Percentiles rank a stretch among this genome's conserved stretches.
phyloP scores from a whole-genome alignment of 1,140 invertebrate species.

The Andricus grossulariae region DNA sequence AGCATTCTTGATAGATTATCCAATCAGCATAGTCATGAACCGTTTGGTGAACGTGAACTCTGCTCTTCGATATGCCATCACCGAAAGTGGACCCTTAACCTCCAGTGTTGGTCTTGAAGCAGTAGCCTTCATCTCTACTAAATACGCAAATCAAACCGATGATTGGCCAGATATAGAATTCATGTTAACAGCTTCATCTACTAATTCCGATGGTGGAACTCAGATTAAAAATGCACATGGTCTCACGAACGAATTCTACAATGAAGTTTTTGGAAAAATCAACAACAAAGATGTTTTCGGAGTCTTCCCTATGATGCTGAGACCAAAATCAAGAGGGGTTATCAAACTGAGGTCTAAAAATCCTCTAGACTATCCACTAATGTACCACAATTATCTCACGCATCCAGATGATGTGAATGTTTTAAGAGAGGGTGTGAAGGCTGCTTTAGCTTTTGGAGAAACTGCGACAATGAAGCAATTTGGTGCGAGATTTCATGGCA shows the following conservation, averaged over 20 bases:
- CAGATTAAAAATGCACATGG: slow-evolving; percentile 87
- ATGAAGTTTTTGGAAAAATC: slow-evolving; percentile 83
- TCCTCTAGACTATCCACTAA: slow-evolving; percentile 88
- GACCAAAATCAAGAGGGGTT: slow-evolving; percentile 89
- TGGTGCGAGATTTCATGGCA: slow-evolving; percentile 84
- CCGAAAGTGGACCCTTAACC: slow-evolving; percentile 88
- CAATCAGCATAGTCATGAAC: slow-evolving; percentile 85
- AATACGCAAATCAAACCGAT: slow-evolving; percentile 87
- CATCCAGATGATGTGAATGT: slow-evolving; percentile 87
- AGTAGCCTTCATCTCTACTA: slow-evolving; percentile 90
- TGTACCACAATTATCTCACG: slow-evolving; percentile 93
- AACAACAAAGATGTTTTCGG: slow-evolving; percentile 86
- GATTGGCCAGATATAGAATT: slow-evolving; percentile 95
- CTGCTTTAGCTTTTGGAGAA: slow-evolving; percentile 86
- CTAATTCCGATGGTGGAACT: slow-evolving; percentile 85
- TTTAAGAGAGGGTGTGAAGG: slow-evolving; percentile 89
- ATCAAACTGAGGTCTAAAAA: slow-evolving; percentile 86
- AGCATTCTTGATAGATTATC: slow-evolving; percentile 87
- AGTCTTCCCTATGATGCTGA: slow-evolving; percentile 90
- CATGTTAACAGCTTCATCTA: slow-evolving; percentile 89
- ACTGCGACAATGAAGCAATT: slow-evolving; percentile 84
- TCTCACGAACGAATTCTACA: slow-evolving; percentile 86
- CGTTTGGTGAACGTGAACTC: slow-evolving; percentile 86
- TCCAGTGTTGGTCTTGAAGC: slow-evolving; percentile 89
- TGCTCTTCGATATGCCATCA: slow-evolving; percentile 84